phyloP scores from a whole-genome alignment of 1,140 invertebrate genomes.

The Achroia grisella region DNA sequence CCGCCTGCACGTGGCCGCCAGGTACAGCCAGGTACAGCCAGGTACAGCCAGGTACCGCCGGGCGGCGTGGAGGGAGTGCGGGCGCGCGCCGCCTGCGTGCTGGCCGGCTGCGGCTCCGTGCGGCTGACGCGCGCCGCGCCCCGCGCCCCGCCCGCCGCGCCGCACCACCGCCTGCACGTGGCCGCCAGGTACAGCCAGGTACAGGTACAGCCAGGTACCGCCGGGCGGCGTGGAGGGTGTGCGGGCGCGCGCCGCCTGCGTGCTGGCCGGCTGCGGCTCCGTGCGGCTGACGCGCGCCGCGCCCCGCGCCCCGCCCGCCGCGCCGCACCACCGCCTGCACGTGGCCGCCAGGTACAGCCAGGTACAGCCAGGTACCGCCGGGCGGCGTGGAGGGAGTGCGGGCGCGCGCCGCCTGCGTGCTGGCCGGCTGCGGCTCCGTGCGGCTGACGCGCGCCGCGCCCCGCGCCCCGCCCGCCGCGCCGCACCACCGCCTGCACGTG shows the following conservation, averaged over 20 bases:
- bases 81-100: constrained; percentile 75
- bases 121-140: constrained; percentile 74
- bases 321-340: constrained; percentile 80
- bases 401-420: constrained; percentile 74
- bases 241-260: constrained; percentile 71
- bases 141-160: constrained; percentile 76
- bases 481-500: constrained; percentile 81
- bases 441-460: constrained; percentile 74
- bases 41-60: no score
- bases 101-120: constrained; percentile 86
- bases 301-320: constrained; percentile 76
- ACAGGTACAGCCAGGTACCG: no score
- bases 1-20: constrained; percentile 77
- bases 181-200: constrained; percentile 67
- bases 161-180: constrained; percentile 81
- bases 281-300: constrained; percentile 75
- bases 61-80: constrained; percentile 73
- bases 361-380: no score
- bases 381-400: constrained; percentile 26
- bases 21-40: no score
- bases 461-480: constrained; percentile 76
- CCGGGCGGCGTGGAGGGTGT: constrained; percentile 71
- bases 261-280: constrained; percentile 87
- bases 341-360: constrained; percentile 62
- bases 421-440: constrained; percentile 86